phyloP scores from a whole-genome alignment of 2,888 invertebrate species.

The Eledone cirrhosa region DNA sequence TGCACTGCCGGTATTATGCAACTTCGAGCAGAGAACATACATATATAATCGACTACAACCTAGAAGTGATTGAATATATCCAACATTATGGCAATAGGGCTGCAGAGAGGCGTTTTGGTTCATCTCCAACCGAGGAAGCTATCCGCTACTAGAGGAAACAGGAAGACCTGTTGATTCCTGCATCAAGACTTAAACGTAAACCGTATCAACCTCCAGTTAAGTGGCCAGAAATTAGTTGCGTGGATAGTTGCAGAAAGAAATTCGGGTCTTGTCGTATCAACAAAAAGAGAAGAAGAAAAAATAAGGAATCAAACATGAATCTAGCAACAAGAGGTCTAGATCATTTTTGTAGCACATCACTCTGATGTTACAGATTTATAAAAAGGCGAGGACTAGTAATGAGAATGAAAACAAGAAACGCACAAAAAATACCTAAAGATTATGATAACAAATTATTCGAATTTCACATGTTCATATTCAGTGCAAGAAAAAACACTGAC shows the following conservation, averaged over 20 bases:
- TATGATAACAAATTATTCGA: too few species aligned
- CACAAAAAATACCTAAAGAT: too few species aligned
- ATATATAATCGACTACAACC: not conserved
- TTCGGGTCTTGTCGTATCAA: not conserved
- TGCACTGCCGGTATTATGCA: too few species aligned
- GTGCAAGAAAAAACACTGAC: too few species aligned
- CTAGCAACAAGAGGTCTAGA: too few species aligned
- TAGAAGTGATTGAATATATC: not conserved
- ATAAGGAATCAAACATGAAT: too few species aligned
- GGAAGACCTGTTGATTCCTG: not conserved
- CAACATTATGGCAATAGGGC: constrained; percentile 8
- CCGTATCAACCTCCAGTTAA: not conserved
- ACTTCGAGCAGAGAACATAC: not conserved
- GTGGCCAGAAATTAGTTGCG: not conserved
- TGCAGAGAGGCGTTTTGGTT: constrained; percentile 3
- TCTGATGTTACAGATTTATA: too few species aligned
- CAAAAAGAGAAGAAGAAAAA: not conserved
- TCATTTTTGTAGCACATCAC: too few species aligned
- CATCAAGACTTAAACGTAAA: not conserved
- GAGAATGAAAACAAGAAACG: too few species aligned
- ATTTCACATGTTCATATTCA: too few species aligned
- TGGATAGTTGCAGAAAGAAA: constrained; percentile 4
- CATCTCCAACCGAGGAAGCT: not conserved
- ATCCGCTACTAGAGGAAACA: not conserved
- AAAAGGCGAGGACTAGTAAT: too few species aligned